Base-by-base conservation (phyloP, 2,888 invertebrate genomes). In the Argynnis bischoffii region DNA sequence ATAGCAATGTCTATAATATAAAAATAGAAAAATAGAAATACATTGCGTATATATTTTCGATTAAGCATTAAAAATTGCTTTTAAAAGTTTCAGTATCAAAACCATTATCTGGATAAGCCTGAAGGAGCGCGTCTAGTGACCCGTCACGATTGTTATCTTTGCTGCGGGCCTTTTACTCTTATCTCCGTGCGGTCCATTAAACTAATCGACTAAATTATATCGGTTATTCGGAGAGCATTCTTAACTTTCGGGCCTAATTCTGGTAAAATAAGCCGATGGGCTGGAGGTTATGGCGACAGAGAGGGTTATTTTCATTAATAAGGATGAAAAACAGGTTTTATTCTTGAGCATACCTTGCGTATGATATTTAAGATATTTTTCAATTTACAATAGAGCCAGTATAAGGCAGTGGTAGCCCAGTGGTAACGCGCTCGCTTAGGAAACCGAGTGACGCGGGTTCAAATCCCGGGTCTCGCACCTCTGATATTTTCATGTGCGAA, bases 151-250 rank as follows among this genome's bases (percentile, higher is more conserved):
- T 51, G 51, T 61, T 51, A 61, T 61, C 61, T 61, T 61, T 5
- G 35, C 61, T 61, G 61, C 61, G 61, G 51, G 35, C 51, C 18
- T 51, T 61, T 61, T 61, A 16, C 61, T 61, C 61, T 61, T 61
- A 61, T 61, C 61, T 51, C 35, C 18, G 61, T 53, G 61, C 61
- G 51, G 35, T 53, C 53, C 61, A 61, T 61, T 61, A 61, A 61
- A 61, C 61, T 53, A 53, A 61, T 53, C 21, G 53, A 61, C 51
- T 61, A 53, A 61, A 61, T 61, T 61, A 61, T 61, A 61, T 61
- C 15, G 61, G 50, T 51, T 61, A 61, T 61, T 61, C 61, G n/a
- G 18, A 59, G 48, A 57, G 15, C 50, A 5, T 53, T 53, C 41
- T 61, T 51, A 18, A 53, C 51, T 61, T 51, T 41, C 50, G 31